These are phyloP conservation scores for Eulimnadia texana DNA, from an alignment of 1,140 invertebrate genomes.

Conservation along the genomic window DNA sequence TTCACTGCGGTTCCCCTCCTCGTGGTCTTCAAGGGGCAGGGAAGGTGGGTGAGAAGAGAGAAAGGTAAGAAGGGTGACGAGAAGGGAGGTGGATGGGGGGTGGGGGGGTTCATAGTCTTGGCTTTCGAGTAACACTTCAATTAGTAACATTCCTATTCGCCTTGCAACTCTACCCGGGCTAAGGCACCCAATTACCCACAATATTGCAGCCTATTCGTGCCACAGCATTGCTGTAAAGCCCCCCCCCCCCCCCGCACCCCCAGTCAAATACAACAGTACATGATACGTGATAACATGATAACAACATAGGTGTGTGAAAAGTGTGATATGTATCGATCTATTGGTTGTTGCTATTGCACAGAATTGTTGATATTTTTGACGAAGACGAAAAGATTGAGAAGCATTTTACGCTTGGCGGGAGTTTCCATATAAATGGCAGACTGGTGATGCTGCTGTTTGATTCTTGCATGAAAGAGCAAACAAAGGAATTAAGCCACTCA, in stretches of 20 bases:
- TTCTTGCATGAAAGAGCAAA: not conserved
- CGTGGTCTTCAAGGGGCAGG: too few species aligned
- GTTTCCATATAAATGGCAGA: not conserved
- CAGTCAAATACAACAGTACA: too few species aligned
- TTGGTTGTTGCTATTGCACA: too few species aligned
- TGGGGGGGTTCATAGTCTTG: not conserved
- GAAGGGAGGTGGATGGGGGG: not conserved
- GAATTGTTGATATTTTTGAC: not conserved
- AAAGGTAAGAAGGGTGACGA: too few species aligned
- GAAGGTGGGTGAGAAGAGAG: too few species aligned
- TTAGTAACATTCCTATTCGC: not conserved
- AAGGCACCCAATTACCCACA: not conserved
- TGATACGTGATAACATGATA: too few species aligned
- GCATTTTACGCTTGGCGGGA: not conserved
- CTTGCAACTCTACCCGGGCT: not conserved
- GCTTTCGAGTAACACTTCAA: not conserved
- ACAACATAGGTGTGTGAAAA: not conserved
- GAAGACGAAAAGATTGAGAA: not conserved
- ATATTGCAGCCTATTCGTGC: not conserved
- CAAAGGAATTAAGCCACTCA: not conserved
- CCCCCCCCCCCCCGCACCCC: too few species aligned
- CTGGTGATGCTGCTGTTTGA: not conserved
- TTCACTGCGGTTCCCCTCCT: not conserved
- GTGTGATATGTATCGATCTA: too few species aligned
- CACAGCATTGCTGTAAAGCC: too few species aligned